Evolutionary conservation across 2,888 invertebrate species (phyloP), one percentile per base, ranked within the genome.

Genomic region (Pimpla rufipes): DNA sequence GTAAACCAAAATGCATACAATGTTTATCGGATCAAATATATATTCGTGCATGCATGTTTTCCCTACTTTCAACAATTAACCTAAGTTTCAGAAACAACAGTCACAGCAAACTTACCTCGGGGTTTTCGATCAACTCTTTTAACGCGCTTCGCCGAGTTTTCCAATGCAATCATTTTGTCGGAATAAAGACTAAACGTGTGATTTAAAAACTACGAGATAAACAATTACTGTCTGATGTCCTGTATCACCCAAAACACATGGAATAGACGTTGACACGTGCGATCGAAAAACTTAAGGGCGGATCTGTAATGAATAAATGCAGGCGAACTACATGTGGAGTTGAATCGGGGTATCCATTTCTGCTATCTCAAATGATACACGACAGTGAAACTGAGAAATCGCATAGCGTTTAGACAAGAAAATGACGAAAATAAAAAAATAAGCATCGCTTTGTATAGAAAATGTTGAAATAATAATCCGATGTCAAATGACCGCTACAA

Each of bases 161-260:
- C 57, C 3, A 57, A 1, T 13, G 10, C 57, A 57, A 57, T 57
- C 57, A 57, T 57, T 35, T 57, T 57, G n/a, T 35, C 23, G 8
- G 8, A 55, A 55, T 11, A 21, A 23, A 23, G 8, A 11, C 18
- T 1, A 18, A 21, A 55, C 29, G 18, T 10, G 18, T 21, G 7
- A 21, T 23, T 55, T 11, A 23, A 55, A 55, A 23, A 55, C 18
- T 29, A 21, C 10, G 8, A 21, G 8, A 57, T 0, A n/a, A 6
- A 57, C 11, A 35, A 35, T 57, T 29, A 35, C 23, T 35, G 29
- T 29, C 5, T 18, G 10, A 35, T 29, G 1, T 13, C 23, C 35
- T 6, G 35, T 35, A 57, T n/a, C 57, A 11, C n/a, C n/a, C 13
- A 57, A 35, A 29, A 35, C 35, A 35, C 29, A 57, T 57, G 57